Conservation (phyloP, 2,888 invertebrate species). For the Microctonus aethiopoides region DNA sequence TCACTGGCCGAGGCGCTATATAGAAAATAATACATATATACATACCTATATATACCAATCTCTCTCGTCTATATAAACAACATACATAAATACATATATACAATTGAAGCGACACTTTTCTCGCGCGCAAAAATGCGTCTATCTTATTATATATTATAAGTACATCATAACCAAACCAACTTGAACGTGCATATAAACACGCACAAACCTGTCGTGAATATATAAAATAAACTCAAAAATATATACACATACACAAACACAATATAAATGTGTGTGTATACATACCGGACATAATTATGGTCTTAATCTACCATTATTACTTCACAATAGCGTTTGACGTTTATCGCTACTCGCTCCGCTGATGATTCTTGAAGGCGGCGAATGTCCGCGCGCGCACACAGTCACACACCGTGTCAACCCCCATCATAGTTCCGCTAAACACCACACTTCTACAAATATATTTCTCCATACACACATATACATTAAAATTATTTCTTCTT, state of each 20-base stretch:
- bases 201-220: too few relatives aligned
- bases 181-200: constrained; percentile 20
- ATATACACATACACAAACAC: not conserved
- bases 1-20: constrained; percentile 36
- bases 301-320: constrained; percentile 51
- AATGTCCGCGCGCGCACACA: constrained; percentile 10
- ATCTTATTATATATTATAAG: too few relatives aligned
- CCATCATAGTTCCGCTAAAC: constrained; percentile 28
- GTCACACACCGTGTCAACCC: constrained; percentile 37
- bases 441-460: not conserved
- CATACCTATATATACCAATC: constrained; percentile 26
- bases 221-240: constrained; percentile 10
- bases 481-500: not conserved
- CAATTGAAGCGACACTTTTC: constrained; percentile 60
- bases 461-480: not conserved
- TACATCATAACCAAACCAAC: too few relatives aligned
- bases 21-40: constrained; percentile 47
- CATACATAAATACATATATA: too few relatives aligned
- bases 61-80: too few relatives aligned
- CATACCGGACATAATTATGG: constrained; percentile 55
- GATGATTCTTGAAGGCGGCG: constrained; percentile 39
- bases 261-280: constrained; percentile 23
- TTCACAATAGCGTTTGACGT: constrained; percentile 52
- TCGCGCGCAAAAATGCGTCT: too few relatives aligned
- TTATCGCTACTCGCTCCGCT: constrained; percentile 48